A percentile compares a stretch with the other conserved stretches of the same genome.
These are phyloP conservation scores for Siniperca knerii DNA, from an alignment of 2,113 vertebrate species.

Conservation along the genomic window DNA sequence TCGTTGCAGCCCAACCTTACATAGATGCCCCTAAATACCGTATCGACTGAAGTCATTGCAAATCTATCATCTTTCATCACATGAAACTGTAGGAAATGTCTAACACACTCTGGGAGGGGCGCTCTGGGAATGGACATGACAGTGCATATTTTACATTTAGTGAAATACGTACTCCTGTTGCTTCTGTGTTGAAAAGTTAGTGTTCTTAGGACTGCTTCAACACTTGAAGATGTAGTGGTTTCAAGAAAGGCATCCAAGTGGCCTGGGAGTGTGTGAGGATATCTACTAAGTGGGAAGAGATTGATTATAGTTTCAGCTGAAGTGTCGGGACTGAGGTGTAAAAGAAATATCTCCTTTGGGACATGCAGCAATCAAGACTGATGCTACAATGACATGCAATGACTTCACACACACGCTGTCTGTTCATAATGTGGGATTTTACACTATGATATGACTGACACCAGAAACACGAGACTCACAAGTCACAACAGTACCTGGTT, in stretches of 20 bases:
- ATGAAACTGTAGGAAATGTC: background rate
- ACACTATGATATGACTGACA: constrained; percentile 57
- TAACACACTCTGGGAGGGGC: background rate
- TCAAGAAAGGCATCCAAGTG: background rate
- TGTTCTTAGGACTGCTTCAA: background rate
- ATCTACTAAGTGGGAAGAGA: constrained; percentile 10
- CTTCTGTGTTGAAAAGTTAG: background rate
- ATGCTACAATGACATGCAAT: constrained; percentile 12
- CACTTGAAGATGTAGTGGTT: background rate
- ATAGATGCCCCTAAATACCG: background rate
- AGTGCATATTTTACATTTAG: background rate
- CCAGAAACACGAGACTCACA: constrained; percentile 58
- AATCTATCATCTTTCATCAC: background rate
- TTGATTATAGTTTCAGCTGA: constrained; percentile 19
- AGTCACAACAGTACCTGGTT: constrained; percentile 63
- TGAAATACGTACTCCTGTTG: background rate
- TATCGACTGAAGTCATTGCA: background rate
- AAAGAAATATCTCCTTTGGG: constrained; percentile 35
- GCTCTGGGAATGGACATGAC: background rate
- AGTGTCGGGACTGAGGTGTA: constrained; percentile 1
- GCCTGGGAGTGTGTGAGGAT: background rate
- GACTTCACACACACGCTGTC: constrained; percentile 44
- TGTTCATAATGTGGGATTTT: constrained; percentile 50
- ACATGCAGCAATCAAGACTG: constrained; percentile 20
- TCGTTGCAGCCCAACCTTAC: too few species aligned